phyloP scores from a whole-genome alignment of 2,888 invertebrate species.

The Bibio marci region DNA sequence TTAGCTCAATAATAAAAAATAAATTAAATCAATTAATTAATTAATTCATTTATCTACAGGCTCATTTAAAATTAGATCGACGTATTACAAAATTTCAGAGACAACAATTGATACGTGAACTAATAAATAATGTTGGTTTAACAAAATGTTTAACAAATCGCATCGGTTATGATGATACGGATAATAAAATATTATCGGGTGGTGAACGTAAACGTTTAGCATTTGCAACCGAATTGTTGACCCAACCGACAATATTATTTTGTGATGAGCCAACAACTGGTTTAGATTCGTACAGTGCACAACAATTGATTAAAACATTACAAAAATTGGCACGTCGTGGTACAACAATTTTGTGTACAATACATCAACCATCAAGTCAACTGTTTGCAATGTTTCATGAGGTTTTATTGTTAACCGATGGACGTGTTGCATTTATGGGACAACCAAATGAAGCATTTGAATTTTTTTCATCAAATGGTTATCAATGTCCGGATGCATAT shows the following conservation, averaged over 20 bases:
- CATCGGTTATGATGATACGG: constrained; percentile 56
- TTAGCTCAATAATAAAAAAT: no score
- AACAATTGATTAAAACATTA: constrained; percentile 57
- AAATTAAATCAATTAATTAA: background rate
- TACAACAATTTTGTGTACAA: constrained; percentile 79
- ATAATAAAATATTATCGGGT: constrained; percentile 46
- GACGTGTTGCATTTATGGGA: constrained; percentile 72
- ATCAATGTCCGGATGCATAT: constrained; percentile 54
- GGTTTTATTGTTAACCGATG: constrained; percentile 67
- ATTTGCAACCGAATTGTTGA: constrained; percentile 83
- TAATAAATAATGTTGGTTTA: constrained; percentile 55
- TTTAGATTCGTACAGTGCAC: constrained; percentile 80
- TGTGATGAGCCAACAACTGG: constrained; percentile 96
- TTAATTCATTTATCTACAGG: constrained; percentile 32
- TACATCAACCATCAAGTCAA: constrained; percentile 86
- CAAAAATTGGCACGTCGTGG: constrained; percentile 53
- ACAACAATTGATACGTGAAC: constrained; percentile 45
- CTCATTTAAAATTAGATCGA: constrained; percentile 61
- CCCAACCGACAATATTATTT: constrained; percentile 81
- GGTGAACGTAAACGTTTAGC: constrained; percentile 86
- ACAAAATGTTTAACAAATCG: constrained; percentile 50
- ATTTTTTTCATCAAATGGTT: constrained; percentile 44
- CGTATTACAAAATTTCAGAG: constrained; percentile 42
- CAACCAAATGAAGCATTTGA: constrained; percentile 41
- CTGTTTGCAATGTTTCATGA: constrained; percentile 70